Base-by-base conservation (phyloP, 2,797 vertebrate species). In the Phataginus tricuspis region DNA sequence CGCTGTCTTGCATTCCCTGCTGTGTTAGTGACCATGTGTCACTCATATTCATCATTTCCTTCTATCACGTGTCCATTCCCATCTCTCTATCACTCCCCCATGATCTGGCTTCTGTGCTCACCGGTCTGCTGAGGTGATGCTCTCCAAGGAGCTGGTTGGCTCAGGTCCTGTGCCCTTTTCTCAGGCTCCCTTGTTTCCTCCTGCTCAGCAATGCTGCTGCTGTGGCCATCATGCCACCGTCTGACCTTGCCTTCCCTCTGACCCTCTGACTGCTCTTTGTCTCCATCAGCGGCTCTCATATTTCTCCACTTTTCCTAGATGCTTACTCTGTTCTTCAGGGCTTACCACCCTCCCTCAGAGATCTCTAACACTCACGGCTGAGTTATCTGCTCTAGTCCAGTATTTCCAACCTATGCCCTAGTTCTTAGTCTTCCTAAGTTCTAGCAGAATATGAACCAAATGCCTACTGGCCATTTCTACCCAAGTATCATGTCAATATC, bases 161-260 rank as follows among this genome's bases (percentile, higher is more conserved):
- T n/a, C 8, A 29, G 77, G 37, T 25, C 55, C 69, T 45, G 19
- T 27, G 37, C 37, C 80, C 66, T 72, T 94, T 49, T 19, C 5
- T 29, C 2, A 4, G 29, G 15, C 9, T 2, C 66, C 80, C 31
- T 87, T 15, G 1, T 61, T 55, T 13, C 64, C 51, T 74, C 9
- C 34, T 71, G 57, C 55, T 77, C 27, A 0, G 10, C 34, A 0
- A 1, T 87, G 59, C 55, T 34, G 45, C 53, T 9, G 11, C 78
- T 39, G 1, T 3, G 10, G 16, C 49, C 25, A 0, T 14, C n/a
- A 0, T 1, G 3, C 19, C 34, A 0, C 31, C 0, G 0, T 45
- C 74, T 4, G 13, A 42, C 5, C 63, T 49, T 39, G 27, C 63
- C 83, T 57, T 72, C 51, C 61, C 69, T 49, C 57, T 34, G 0